Base-by-base conservation (phyloP, 2,888 invertebrate genomes). In the Eledone cirrhosa region DNA sequence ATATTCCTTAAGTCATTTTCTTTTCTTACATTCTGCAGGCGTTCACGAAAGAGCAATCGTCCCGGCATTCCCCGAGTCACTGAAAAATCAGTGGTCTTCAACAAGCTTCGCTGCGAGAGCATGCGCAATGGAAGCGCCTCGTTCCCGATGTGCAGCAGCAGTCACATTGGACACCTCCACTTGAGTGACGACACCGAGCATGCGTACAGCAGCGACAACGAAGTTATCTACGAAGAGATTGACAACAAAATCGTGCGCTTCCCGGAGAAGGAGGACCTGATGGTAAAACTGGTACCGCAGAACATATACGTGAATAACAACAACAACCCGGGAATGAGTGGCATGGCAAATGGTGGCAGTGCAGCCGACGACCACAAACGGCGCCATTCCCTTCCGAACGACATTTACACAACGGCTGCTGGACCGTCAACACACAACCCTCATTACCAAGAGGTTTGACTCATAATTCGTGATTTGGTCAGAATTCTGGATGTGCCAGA, bases 381-480 rank as follows among this genome's bases (percentile, higher is more conserved):
- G 7, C 69, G 69, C 4, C 69, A 33, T 69, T 69, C 69, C 2
- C 41, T 69, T 31, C 69, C 69, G 11, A 69, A 69, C 22, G 69
- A 69, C 7, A 69, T 69, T 22, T 69, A 69, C 69, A 41, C 69
- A 2, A 31, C 67, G 69, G 19, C 69, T 41, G 69, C 33, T 33
- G 41, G 41, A 11, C 22, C 69, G 22, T n/a, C 69, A 1, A 69
- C 69, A 22, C 69, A 69, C 22, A 69, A 69, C 31, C 69, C 69
- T 22, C 69, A 69, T 41, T 69, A 69, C 19, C 69, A 69, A 69
- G 69, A 69, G 41, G 69, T 69, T 16, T 69, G 69, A 69, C 69
- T 69, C 69, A 69, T 69, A 69, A 69, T 69, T 5, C 33, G 69
- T 31, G 69, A 69, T 69, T 69, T 69, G 69, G 69, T 69, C 69